phyloP scores from a whole-genome alignment of 2,888 invertebrate genomes.

The Agrenia bidenticulata region DNA sequence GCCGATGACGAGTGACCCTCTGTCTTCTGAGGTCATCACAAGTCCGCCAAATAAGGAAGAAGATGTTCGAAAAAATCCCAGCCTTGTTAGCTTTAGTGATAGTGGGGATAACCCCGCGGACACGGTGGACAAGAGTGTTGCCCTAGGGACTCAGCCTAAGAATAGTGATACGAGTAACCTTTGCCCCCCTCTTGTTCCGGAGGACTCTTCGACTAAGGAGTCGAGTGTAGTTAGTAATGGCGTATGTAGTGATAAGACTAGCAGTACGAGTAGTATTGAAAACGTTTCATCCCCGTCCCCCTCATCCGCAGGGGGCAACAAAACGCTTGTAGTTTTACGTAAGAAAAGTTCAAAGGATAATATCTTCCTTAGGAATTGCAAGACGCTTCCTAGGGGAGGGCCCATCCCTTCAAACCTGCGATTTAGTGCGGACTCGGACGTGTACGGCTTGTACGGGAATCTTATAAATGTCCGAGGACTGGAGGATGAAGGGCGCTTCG shows the following conservation, averaged over 20 bases:
- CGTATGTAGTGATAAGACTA: constrained; percentile 2
- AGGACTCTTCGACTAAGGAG: constrained; percentile 17
- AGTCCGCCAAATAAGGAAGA: too few species aligned
- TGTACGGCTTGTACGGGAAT: constrained; percentile 85
- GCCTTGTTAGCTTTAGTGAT: too few species aligned
- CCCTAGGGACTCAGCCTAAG: too few species aligned
- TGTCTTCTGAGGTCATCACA: background rate
- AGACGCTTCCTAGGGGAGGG: constrained; percentile 72
- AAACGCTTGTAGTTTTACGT: constrained; percentile 66
- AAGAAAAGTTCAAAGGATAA: constrained; percentile 61
- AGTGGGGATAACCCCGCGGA: too few species aligned
- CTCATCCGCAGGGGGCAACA: constrained; percentile 55
- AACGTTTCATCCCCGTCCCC: constrained; percentile 21
- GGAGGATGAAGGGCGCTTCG: constrained; percentile 72
- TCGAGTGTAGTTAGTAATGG: background rate
- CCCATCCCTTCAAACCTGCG: constrained; percentile 43
- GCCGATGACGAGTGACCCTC: background rate
- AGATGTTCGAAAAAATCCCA: too few species aligned
- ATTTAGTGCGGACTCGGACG: constrained; percentile 69
- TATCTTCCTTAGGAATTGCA: constrained; percentile 64
- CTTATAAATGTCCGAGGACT: constrained; percentile 86
- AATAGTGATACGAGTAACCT: too few species aligned
- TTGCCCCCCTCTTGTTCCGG: background rate
- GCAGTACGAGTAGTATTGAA: background rate
- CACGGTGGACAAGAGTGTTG: too few species aligned